Evolutionary conservation across 2,888 invertebrate genomes (phyloP).

Genomic region (Torymus auratus): DNA sequence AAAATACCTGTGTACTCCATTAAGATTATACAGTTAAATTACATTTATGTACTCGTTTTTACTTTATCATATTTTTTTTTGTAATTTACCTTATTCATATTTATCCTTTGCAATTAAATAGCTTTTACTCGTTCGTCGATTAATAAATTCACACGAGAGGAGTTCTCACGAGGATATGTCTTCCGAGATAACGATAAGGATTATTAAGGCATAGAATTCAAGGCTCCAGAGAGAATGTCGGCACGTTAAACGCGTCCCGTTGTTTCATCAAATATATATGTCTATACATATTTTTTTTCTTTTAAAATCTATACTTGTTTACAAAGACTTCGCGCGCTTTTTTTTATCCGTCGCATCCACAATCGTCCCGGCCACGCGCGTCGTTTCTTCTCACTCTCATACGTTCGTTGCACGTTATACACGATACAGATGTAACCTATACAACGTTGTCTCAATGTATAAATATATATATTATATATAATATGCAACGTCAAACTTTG

Average conservation of each 20-base stretch:
- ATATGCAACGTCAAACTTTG: constrained; percentile 44
- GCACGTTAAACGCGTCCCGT: constrained; percentile 57
- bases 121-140: constrained; percentile 59
- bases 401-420: constrained; percentile 51
- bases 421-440: constrained; percentile 37
- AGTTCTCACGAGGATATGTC: constrained; percentile 69
- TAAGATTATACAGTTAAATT: constrained; percentile 66
- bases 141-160: constrained; percentile 66
- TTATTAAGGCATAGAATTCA: constrained; percentile 69
- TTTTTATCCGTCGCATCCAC: constrained; percentile 9
- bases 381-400: not conserved
- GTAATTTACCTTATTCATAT: constrained; percentile 44
- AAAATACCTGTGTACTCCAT: constrained; percentile 74
- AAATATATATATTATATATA: constrained; percentile 51
- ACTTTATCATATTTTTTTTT: constrained; percentile 48
- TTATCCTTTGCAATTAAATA: constrained; percentile 57
- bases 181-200: constrained; percentile 67
- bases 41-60: constrained; percentile 61
- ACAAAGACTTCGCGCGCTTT: constrained; percentile 44
- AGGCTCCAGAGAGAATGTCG: constrained; percentile 64
- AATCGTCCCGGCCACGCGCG: constrained; percentile 21
- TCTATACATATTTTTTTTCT: constrained; percentile 31
- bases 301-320: constrained; percentile 41
- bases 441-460: constrained; percentile 25
- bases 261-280: constrained; percentile 53